Evolutionary conservation across 2,113 vertebrate genomes (phyloP), one percentile per base, ranked within the genome.

Genomic region (Lipotes vexillifer): DNA sequence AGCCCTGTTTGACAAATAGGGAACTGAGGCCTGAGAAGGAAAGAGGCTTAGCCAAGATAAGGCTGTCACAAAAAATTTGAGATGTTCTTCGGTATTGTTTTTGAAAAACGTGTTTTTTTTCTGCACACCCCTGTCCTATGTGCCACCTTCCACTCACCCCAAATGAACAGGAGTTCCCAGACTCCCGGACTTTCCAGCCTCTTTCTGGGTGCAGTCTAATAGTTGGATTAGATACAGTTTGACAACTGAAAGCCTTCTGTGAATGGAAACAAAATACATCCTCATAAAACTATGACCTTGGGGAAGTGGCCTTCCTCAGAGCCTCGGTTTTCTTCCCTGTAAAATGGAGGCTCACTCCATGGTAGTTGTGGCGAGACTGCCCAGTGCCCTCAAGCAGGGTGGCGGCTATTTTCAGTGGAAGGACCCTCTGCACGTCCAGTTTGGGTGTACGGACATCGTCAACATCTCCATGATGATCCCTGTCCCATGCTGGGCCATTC

Each of bases 221-320:
- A 69, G 81, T 78, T 96, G 96, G 61, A 66, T 82, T 96, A 80
- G 68, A 71, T n/a, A 8, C n/a, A 66, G 69, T 33, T 61, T 36
- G 41, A 84, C 61, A 88, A 65, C 61, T 38, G 55, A 97, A 97
- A 87, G 57, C 38, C 71, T 94, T 95, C 84, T 74, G 57, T 84
- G 83, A 94, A 87, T 93, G 77, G 65, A 96, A 92, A 86, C 72
- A 93, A 94, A 85, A 83, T 12, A 31, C 69, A 61, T 83, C 71
- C 74, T 68, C 80, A 57, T 31, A 14, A 90, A 82, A 72, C 72
- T 44, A 1, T 85, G 80, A 93, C 88, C 93, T 97, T 97, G 93
- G 68, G 75, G 72, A 96, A 91, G 81, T 91, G 74, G 23, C 46
- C 88, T 82, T 85, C 59, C 69, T 71, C 17, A 21, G 93, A 80